These are phyloP conservation scores for Ctenomys sociabilis DNA, from an alignment of 2,113 vertebrate genomes.

Conservation along the genomic window DNA sequence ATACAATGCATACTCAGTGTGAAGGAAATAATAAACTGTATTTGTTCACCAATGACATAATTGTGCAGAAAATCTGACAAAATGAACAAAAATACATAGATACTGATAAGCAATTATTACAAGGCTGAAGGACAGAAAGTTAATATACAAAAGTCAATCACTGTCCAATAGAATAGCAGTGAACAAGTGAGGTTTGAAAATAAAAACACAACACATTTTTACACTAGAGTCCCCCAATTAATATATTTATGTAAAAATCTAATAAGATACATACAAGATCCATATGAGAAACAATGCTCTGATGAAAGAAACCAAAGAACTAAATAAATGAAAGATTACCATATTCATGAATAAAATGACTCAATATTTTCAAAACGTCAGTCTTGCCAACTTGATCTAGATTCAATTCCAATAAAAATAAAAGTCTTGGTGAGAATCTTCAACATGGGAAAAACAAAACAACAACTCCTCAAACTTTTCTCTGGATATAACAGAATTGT, in stretches of 20 bases:
- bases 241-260: not conserved
- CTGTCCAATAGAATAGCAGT: not conserved
- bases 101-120: not conserved
- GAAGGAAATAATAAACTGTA: not conserved
- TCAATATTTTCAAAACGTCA: not conserved
- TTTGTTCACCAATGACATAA: not conserved
- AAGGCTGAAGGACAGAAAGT: not conserved
- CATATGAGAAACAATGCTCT: not conserved
- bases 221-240: not conserved
- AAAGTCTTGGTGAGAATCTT: not conserved
- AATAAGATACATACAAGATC: not conserved
- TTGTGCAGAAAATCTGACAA: not conserved
- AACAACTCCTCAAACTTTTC: not conserved
- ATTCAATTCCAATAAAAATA: not conserved
- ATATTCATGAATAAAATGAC: not conserved
- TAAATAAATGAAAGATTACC: not conserved
- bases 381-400: not conserved
- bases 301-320: not conserved
- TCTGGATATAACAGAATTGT: not conserved
- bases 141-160: not conserved
- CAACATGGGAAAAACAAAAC: not conserved
- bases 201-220: not conserved
- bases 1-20: not conserved
- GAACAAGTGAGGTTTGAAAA: not conserved
- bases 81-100: not conserved